A percentile compares a stretch with the other conserved stretches of the same genome.
These are phyloP conservation scores for Callospermophilus lateralis DNA, from an alignment of 2,113 vertebrate species.

Conservation along the genomic window DNA sequence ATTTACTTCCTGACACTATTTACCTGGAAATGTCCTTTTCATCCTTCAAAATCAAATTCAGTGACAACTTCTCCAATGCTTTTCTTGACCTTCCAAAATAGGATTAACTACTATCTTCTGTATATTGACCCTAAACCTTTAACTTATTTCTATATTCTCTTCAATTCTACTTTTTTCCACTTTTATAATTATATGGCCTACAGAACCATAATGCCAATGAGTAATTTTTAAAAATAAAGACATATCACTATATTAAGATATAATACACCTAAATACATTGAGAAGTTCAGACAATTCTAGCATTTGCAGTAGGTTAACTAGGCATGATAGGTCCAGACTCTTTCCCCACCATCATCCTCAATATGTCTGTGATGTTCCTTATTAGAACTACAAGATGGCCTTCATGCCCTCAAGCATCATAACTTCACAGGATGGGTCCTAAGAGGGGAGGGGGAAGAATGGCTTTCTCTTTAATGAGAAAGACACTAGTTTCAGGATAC, in stretches of 20 bases:
- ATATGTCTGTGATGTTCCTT: neutral
- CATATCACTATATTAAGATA: neutral
- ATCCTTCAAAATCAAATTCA: constrained; percentile 8
- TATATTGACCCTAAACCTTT: neutral
- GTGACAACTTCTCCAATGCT: neutral
- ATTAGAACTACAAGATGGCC: neutral
- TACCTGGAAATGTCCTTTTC: constrained; percentile 10
- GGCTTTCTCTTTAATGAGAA: neutral
- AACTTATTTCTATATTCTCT: neutral
- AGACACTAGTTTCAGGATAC: neutral
- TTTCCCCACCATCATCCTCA: neutral
- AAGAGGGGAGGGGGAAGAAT: neutral
- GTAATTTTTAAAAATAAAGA: neutral
- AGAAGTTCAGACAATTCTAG: neutral
- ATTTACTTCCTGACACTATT: neutral
- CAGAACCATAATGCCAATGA: neutral
- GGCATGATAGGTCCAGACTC: neutral
- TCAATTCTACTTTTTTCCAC: neutral
- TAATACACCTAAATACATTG: neutral
- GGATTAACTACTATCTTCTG: neutral
- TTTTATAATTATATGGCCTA: neutral
- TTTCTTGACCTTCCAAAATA: constrained; percentile 18
- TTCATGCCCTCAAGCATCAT: no score
- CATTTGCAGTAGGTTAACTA: neutral
- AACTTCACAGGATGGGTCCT: neutral